Base-by-base conservation (phyloP, 2,113 vertebrate species). In the Muscicapa adusta region DNA sequence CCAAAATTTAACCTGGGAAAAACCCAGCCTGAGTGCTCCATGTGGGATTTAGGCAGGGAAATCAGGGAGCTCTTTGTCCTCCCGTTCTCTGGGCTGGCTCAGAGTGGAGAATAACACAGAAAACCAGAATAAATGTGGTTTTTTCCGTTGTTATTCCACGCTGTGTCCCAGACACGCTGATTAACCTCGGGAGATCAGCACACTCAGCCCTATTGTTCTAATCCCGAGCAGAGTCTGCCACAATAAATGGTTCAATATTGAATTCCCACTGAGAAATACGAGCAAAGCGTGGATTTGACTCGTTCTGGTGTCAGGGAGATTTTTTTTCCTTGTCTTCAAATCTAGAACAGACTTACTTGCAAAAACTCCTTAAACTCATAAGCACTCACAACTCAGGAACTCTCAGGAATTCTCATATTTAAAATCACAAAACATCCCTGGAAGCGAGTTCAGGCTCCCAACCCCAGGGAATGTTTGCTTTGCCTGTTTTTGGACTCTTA, bases 321-420 rank as follows among this genome's bases (percentile, higher is more conserved):
- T 57, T 36, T 43, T 71, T 50, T 43, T 17, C 31, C 25, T 45
- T 6, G 8, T 47, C 45, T 83, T 61, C 68, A 62, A 38, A 51
- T 42, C 34, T 20, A 28, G 42, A 54, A 14, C 11, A 8, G 9
- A 6, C 4, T 54, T 34, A 4, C 57, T 72, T 33, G 17, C 28
- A 10, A 33, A 81, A 56, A 9, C 2, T 2, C 38, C 3, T 0
- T 9, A 12, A 82, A 54, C n/a, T 1, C 17, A 24, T 25, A 33
- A 34, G 45, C 18, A 3, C 34, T 50, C n/a, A 8, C 36, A 63
- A 19, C 29, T 50, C 29, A 18, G n/a, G 54, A 74, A 74, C 45
- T 57, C 71, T 8, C 58, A 2, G 11, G 12, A 20, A 38, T 71
- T 61, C 58, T 13, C 1, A 0, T 2, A 1, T 36, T 65, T n/a